These are phyloP conservation scores for Xiphophorus hellerii DNA, from an alignment of 2,113 vertebrate species.

Conservation along the genomic window DNA sequence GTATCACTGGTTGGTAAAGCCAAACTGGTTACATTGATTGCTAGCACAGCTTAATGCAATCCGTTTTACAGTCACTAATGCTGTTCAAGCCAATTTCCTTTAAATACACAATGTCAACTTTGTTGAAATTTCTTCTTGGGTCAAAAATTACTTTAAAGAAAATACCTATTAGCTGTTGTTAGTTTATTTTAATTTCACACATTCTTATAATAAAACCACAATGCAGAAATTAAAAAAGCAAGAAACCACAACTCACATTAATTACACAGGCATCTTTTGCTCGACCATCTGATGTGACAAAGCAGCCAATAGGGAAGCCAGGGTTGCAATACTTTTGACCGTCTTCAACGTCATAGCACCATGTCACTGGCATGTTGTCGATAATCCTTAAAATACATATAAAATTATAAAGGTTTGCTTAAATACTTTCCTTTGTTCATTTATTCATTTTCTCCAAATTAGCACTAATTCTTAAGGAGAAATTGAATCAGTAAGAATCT, in stretches of 20 bases:
- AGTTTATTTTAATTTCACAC: too few species aligned
- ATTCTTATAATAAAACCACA: too few species aligned
- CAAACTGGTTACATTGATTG: too few species aligned
- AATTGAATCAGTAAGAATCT: background rate
- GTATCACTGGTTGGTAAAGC: too few species aligned
- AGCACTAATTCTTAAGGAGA: too few species aligned
- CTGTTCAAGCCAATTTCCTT: background rate
- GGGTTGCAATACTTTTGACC: slow-evolving; percentile 95
- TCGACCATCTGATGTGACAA: slow-evolving; percentile 87
- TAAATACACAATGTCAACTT: background rate
- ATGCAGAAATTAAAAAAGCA: too few species aligned
- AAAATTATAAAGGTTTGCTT: too few species aligned
- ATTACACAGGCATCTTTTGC: slow-evolving; percentile 97
- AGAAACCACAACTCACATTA: slow-evolving; percentile 83
- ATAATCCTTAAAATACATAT: slow-evolving; percentile 87
- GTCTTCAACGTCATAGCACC: slow-evolving; percentile 96
- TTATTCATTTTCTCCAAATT: too few species aligned
- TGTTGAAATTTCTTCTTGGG: background rate
- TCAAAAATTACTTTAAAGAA: background rate
- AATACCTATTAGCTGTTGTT: slow-evolving; percentile 43
- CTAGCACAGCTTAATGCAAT: too few species aligned
- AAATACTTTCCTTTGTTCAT: too few species aligned
- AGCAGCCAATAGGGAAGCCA: slow-evolving; percentile 97
- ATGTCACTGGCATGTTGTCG: slow-evolving; percentile 99
- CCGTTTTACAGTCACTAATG: too few species aligned